Base-by-base conservation (phyloP, 2,113 vertebrate species). In the Tychaedon coryphoeus region DNA sequence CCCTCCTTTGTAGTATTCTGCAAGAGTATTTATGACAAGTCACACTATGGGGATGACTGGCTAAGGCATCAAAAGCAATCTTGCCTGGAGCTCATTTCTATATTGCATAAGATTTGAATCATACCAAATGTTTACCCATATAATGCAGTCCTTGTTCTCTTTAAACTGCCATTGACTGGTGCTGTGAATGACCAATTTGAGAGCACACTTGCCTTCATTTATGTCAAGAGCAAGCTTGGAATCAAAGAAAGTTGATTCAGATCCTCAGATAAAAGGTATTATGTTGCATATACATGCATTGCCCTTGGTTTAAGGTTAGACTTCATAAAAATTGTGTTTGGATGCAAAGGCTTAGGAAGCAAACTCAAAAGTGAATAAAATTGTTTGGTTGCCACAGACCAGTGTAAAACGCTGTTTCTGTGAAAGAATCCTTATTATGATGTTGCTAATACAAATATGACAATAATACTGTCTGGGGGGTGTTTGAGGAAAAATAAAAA, bases 91-190 rank as follows among this genome's bases (percentile, higher is more conserved):
- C 82, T 86, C 42, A 40, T 93, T 95, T 94, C 75, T 93, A 71
- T 83, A 66, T 96, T 93, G 79, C 88, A 74, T 80, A 94, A 97
- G 85, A 83, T 67, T 84, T 96, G 75, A 86, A 70, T 92, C n/a
- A 64, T 70, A 71, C 81, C 78, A 88, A 91, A 77, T 90, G 45
- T 70, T 90, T 90, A 72, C 38, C 56, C 64, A 88, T 51, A 92
- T 73, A 96, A 96, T 92, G 71, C 31, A 67, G 72, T 24, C 88
- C 56, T 94, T 90, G 64, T 90, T 94, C 71, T 91, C 70, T 51
- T 43, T 50, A 76, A 94, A 60, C 5, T 78, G 53, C 89, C 43
- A 36, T 60, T 88, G 47, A n/a, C 57, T 75, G 29, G 19, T 36
- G 28, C 45, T 56, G 28, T 75, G 74, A 95, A 92, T 85, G 84